Base-by-base conservation (phyloP, 1,140 invertebrate species). In the Drosophila prosaltans region DNA sequence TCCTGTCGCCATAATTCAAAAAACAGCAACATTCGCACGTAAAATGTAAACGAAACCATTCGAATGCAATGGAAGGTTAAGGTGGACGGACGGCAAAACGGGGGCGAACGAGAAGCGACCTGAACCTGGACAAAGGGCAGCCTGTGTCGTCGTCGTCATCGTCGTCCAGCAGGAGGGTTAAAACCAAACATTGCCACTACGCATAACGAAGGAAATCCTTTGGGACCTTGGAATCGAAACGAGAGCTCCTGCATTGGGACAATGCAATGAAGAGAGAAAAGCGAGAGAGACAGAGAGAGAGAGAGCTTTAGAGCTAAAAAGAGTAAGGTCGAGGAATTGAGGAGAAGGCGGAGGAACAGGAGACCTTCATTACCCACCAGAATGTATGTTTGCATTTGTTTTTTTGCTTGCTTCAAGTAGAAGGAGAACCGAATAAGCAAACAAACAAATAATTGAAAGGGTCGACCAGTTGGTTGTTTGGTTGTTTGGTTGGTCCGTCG, bases 21-120 rank as follows among this genome's bases (percentile, higher is more conserved):
- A 88, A 88, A 88, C 84, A 88, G 84, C 84, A 84, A 88, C 84
- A 88, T 88, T 88, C 84, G 84, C 84, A 88, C 84, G 84, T 88
- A 84, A 88, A 88, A 88, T 89, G 84, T 88, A 88, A 88, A 82
- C 84, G 80, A 88, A 88, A 88, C 84, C 84, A 88, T 88, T 89
- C 73, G 80, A 88, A 80, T 89, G 83, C 83, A 88, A 66, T 54
- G 45, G 21, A 7, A 21, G 36, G 21, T 26, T 57, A 8, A 40
- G 40, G 26, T 21, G 57, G 26, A 64, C 10, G 39, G 36, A 21
- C 21, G 45, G 10, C 57, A 11, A 41, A 39, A 5, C 9, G 60
- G 64, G 67, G 48, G 21, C 40, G 51, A 24, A 26, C 77, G 77
- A 65, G 60, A 2, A 51, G 21, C 45, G 45, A 75, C 62, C 81